phyloP scores from a whole-genome alignment of 2,113 vertebrate species.

The Elephantulus edwardii region DNA sequence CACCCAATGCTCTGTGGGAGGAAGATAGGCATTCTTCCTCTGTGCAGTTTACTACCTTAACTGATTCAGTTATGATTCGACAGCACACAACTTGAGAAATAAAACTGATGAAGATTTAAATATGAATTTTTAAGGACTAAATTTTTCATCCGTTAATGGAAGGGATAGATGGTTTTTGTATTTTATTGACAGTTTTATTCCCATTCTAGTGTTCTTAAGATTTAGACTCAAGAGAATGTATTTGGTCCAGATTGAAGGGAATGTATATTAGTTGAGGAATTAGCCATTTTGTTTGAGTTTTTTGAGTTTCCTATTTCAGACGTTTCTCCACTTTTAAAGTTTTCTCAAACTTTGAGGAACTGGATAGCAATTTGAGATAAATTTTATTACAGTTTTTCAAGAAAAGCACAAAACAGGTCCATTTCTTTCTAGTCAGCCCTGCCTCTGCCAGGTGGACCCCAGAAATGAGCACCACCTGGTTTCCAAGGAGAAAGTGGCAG shows the following conservation, averaged over 20 bases:
- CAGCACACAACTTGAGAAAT: not conserved
- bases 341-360: not conserved
- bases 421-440: not conserved
- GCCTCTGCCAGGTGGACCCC: not conserved
- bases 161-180: not conserved
- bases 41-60: too few species aligned
- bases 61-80: too few species aligned
- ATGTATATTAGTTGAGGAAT: not conserved
- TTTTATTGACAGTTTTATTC: not conserved
- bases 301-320: slow-evolving; percentile 10
- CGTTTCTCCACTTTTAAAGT: not conserved
- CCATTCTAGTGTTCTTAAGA: slow-evolving; percentile 31
- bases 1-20: too few species aligned
- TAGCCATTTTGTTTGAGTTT: not conserved
- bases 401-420: not conserved
- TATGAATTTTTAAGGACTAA: not conserved
- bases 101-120: not conserved
- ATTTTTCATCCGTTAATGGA: not conserved
- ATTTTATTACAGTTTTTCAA: too few species aligned
- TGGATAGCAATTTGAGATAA: not conserved
- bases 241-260: not conserved
- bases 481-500: not conserved
- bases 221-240: too few species aligned
- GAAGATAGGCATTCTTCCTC: too few species aligned
- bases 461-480: not conserved